Conservation (phyloP, 2,888 invertebrate genomes). For the Eurois occulta region DNA sequence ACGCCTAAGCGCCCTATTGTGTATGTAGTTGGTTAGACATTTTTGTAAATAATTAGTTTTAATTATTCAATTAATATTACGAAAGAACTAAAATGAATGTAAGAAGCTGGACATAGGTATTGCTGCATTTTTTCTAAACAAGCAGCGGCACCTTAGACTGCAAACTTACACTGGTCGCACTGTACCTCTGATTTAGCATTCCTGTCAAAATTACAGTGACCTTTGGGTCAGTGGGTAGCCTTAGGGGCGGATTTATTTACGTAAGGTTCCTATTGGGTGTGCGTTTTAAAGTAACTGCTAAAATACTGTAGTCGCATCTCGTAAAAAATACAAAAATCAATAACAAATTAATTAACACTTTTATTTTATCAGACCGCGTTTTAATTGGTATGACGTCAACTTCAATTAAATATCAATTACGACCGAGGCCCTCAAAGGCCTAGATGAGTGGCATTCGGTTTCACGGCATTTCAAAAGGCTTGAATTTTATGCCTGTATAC, state of each 20-base stretch:
- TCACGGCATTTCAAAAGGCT: neutral
- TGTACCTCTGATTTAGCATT: neutral
- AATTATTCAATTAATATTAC: neutral
- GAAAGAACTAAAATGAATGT: neutral
- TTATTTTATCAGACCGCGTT: neutral
- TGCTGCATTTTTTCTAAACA: neutral
- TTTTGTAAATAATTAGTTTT: neutral
- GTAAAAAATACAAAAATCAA: neutral
- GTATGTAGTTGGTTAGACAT: neutral
- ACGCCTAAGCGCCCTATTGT: neutral
- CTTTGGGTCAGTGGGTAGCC: no score
- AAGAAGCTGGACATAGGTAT: neutral
- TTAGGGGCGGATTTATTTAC: neutral
- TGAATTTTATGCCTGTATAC: neutral
- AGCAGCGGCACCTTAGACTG: neutral
- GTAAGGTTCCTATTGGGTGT: neutral
- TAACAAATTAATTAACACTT: neutral
- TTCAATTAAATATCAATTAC: conserved; percentile 22
- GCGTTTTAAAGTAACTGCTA: neutral
- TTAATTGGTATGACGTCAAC: conserved; percentile 2
- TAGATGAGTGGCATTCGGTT: neutral
- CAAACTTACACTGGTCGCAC: neutral
- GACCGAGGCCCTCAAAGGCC: neutral
- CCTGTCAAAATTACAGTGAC: neutral
- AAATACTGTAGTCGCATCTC: neutral